Conservation (phyloP, 2,113 vertebrate genomes). For the Sylvia atricapilla region DNA sequence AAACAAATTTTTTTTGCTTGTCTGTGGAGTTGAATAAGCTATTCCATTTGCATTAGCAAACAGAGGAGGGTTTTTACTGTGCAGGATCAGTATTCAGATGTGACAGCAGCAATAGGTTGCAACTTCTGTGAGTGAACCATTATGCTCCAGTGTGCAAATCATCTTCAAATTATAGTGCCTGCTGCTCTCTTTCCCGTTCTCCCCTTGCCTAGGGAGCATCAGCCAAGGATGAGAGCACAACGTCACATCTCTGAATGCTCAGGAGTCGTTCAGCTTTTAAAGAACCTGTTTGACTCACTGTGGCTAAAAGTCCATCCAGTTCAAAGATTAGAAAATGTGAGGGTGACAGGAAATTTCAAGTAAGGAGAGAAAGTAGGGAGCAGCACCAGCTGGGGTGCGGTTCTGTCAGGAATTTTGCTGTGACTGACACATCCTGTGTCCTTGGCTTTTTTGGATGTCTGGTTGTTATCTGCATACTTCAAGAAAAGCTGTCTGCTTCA, state of each 20-base stretch:
- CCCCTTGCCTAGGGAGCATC: not conserved
- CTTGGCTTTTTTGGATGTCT: not conserved
- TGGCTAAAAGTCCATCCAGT: not conserved
- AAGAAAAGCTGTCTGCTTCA: not conserved
- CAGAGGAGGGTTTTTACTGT: not conserved
- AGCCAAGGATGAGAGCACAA: not conserved
- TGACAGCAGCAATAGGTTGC: not conserved
- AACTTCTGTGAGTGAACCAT: not conserved
- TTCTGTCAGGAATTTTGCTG: not conserved
- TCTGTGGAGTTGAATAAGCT: not conserved
- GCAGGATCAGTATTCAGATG: not conserved
- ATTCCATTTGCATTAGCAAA: not conserved
- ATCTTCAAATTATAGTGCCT: not conserved
- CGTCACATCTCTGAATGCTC: not conserved
- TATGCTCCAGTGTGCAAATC: conserved; percentile 18
- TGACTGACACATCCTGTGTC: not conserved
- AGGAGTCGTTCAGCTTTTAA: not conserved
- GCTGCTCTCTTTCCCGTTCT: not conserved
- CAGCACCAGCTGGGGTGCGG: not conserved
- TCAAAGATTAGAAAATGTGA: not conserved
- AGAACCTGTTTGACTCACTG: not conserved
- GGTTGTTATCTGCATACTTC: not conserved
- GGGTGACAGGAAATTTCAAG: not conserved
- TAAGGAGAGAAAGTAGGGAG: not conserved
- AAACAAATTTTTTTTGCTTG: not conserved